Evolutionary conservation across 2,113 vertebrate species (phyloP).

Genomic region (human): GRCh38 chr11:130394501-130395000

Average conservation of each 20-base stretch:
- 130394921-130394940: background rate
- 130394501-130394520: background rate
- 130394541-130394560: background rate
- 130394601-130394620: background rate
- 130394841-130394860: background rate
- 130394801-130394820: background rate
- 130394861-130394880: background rate
- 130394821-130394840: background rate
- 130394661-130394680: too few relatives aligned
- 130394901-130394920: background rate
- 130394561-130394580: background rate
- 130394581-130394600: background rate
- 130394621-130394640: background rate
- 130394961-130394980: background rate
- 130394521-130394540: background rate
- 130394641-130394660: background rate
- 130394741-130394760: background rate
- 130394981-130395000: background rate
- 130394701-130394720: background rate
- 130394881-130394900: accelerated
- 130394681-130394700: background rate
- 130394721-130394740: background rate
- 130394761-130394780: background rate
- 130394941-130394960: background rate
- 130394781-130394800: accelerated